Percentiles rank a stretch among this genome's conserved stretches.
Conservation (phyloP, 2,797 vertebrate genomes). For the Moxostoma hubbsi region DNA sequence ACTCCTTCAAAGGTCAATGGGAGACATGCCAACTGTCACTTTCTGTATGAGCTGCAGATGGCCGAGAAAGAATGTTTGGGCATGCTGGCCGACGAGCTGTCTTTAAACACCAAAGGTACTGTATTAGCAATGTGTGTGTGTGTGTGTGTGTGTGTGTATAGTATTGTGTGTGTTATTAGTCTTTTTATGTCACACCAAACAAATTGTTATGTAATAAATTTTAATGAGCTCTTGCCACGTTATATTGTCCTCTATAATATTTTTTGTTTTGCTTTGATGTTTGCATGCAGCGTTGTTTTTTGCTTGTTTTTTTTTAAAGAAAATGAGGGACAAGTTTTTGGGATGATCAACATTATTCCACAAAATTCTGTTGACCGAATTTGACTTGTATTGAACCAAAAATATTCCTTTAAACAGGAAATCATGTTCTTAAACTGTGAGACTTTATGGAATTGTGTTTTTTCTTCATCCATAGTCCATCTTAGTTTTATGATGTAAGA, state of each 20-base stretch:
- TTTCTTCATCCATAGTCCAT: slow-evolving; percentile 7
- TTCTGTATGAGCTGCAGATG: slow-evolving; percentile 58
- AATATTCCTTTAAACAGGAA: not conserved
- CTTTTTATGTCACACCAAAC: not conserved
- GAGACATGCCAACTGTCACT: slow-evolving; percentile 59
- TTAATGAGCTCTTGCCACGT: not conserved
- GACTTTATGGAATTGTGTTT: slow-evolving; percentile 28
- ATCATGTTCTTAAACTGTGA: slow-evolving; percentile 9
- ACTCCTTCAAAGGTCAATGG: slow-evolving; percentile 51
- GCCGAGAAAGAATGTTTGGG: slow-evolving; percentile 55
- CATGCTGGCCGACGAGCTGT: slow-evolving; percentile 31
- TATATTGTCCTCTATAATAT: slow-evolving; percentile 6
- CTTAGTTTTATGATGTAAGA: slow-evolving; percentile 6
- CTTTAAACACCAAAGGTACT: slow-evolving; percentile 46
- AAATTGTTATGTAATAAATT: not conserved
- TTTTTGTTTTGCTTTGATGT: not conserved
- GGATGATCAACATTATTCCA: too few species aligned
- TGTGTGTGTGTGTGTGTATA: not conserved
- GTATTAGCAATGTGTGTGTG: not conserved
- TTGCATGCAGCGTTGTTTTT: not conserved
- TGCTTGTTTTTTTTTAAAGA: not conserved
- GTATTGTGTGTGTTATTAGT: not conserved
- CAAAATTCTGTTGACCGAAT: too few species aligned
- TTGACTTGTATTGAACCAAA: not conserved
- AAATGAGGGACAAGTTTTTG: too few species aligned